Conservation (phyloP, 2,113 vertebrate species). For the human (Homo sapiens) region DNA sequence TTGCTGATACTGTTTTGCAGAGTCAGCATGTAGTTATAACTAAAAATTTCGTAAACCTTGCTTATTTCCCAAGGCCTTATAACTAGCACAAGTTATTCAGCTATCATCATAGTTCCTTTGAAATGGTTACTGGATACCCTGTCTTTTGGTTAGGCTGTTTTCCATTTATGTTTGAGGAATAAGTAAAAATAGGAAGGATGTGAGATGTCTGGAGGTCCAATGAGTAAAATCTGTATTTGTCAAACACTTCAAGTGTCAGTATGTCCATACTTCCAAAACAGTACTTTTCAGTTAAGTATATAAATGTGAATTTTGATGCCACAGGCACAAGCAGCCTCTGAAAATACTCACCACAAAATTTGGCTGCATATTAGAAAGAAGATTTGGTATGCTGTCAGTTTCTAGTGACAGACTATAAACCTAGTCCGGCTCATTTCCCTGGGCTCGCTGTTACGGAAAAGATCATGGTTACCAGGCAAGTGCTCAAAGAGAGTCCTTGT, state of each 20-base stretch:
- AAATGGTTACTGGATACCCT: background rate
- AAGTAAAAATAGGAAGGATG: background rate
- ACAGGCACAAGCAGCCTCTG: background rate
- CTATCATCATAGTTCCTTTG: background rate
- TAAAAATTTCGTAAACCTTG: background rate
- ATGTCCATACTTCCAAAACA: background rate
- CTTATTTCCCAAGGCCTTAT: background rate
- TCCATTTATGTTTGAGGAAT: conserved; percentile 15
- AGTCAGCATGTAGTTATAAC: conserved; percentile 24
- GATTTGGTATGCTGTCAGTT: background rate
- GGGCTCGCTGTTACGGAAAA: background rate
- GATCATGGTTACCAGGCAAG: background rate
- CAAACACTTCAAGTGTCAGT: background rate
- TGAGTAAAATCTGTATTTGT: background rate
- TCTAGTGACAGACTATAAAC: background rate
- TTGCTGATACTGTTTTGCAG: conserved; percentile 36
- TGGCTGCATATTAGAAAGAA: background rate
- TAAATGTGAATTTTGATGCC: background rate
- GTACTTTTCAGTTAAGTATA: background rate
- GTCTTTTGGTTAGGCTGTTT: conserved; percentile 25
- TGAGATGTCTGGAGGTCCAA: background rate
- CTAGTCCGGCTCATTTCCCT: background rate
- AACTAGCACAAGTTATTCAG: background rate
- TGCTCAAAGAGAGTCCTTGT: background rate
- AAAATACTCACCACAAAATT: background rate